phyloP scores from a whole-genome alignment of 2,797 vertebrate genomes.

The Cyprinella venusta region DNA sequence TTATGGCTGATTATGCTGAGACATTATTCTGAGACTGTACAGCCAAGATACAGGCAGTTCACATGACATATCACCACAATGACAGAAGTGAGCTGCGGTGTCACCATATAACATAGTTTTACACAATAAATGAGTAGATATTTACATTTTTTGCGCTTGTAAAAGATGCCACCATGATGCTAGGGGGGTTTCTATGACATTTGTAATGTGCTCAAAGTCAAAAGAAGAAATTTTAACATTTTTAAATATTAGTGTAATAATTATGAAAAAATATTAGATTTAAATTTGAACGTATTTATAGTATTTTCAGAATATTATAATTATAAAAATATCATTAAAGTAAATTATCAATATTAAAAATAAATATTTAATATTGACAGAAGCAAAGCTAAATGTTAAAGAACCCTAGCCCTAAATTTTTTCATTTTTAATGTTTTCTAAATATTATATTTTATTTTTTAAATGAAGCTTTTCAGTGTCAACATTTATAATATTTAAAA shows the following conservation, averaged over 20 bases:
- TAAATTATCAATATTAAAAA: neutral
- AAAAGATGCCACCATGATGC: neutral
- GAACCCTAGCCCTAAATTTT: no score
- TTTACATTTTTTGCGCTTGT: neutral
- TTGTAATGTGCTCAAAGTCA: neutral
- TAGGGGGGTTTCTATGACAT: neutral
- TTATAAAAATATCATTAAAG: neutral
- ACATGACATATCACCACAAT: neutral
- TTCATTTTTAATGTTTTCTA: no score
- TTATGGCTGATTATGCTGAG: slow-evolving; percentile 20
- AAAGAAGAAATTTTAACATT: neutral
- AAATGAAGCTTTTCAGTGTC: neutral
- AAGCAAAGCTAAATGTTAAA: neutral
- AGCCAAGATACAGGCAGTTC: neutral
- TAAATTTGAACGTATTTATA: neutral
- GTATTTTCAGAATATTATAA: neutral
- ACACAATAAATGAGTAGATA: neutral
- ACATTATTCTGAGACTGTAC: slow-evolving; percentile 35
- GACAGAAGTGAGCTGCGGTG: neutral
- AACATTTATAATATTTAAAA: no score
- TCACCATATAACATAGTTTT: neutral
- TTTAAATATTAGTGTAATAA: neutral
- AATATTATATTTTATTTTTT: neutral
- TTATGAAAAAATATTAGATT: neutral
- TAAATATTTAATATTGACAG: neutral